Conservation (phyloP, 2,797 vertebrate genomes). For the Tamandua tetradactyla region DNA sequence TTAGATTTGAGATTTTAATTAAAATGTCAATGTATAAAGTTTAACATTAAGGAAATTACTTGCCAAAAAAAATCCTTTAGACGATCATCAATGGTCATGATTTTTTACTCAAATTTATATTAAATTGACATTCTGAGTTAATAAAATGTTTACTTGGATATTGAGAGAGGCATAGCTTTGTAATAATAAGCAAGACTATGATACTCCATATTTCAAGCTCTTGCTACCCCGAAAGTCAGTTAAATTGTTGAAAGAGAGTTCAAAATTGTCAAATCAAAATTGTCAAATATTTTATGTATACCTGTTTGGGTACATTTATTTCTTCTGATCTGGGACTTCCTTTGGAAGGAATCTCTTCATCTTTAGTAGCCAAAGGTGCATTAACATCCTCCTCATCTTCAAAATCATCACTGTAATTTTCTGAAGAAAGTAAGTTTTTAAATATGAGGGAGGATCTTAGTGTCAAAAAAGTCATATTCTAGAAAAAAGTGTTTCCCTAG, state of each 20-base stretch:
- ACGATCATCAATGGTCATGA: not conserved
- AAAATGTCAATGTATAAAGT: constrained; percentile 34
- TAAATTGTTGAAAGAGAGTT: not conserved
- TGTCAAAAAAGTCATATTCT: constrained; percentile 23
- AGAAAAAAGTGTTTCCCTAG: constrained; percentile 32
- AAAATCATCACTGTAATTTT: constrained; percentile 88
- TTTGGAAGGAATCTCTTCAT: constrained; percentile 69
- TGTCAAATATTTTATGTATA: constrained; percentile 62
- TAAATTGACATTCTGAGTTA: not conserved
- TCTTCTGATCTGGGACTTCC: constrained; percentile 60
- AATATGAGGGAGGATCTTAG: not conserved
- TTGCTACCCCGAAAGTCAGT: not conserved
- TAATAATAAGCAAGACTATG: not conserved
- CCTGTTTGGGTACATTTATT: constrained; percentile 65
- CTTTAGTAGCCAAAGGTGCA: constrained; percentile 60
- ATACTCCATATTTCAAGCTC: not conserved
- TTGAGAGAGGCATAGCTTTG: not conserved
- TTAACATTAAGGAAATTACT: constrained; percentile 24
- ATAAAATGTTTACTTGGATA: constrained; percentile 9
- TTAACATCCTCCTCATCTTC: constrained; percentile 83
- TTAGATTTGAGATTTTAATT: constrained; percentile 37
- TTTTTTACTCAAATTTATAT: constrained; percentile 2
- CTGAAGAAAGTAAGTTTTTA: constrained; percentile 71
- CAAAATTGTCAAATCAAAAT: not conserved
- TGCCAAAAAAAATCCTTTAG: constrained; percentile 26